Evolutionary conservation across 2,888 invertebrate species (phyloP).

Genomic region (Sympetrum striolatum): DNA sequence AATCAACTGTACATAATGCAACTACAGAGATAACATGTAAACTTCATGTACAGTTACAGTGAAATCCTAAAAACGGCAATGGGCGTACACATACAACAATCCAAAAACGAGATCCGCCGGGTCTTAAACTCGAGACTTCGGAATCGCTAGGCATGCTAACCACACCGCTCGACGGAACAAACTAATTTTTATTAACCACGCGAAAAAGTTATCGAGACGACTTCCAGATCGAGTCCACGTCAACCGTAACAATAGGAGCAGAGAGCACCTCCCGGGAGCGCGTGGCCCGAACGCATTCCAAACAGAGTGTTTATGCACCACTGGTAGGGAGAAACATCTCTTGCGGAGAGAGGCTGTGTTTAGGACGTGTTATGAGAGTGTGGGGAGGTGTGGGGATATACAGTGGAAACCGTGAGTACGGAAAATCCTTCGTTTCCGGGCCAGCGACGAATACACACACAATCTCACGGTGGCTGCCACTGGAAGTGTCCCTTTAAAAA

Average conservation of each 20-base stretch:
- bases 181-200: too few species aligned
- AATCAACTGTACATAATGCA: too few species aligned
- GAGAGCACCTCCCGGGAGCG: neutral
- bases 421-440: slow-evolving; percentile 36
- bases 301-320: slow-evolving; percentile 16
- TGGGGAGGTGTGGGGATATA: neutral
- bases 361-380: neutral
- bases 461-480: slow-evolving; percentile 40
- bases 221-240: too few species aligned
- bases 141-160: too few species aligned
- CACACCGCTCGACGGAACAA: too few species aligned
- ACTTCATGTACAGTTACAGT: too few species aligned
- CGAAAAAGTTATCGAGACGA: too few species aligned
- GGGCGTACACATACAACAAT: too few species aligned
- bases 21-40: too few species aligned
- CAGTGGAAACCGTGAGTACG: neutral
- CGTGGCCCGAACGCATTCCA: slow-evolving; percentile 23
- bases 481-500: slow-evolving; percentile 18
- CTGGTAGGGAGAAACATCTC: neutral
- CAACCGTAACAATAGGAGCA: neutral
- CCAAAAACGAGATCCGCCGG: too few species aligned
- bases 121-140: too few species aligned
- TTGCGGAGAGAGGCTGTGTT: slow-evolving; percentile 12
- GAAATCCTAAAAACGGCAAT: too few species aligned
- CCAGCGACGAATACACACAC: slow-evolving; percentile 20